Conservation (phyloP, 2,113 vertebrate genomes). For the Lampris incognitus region DNA sequence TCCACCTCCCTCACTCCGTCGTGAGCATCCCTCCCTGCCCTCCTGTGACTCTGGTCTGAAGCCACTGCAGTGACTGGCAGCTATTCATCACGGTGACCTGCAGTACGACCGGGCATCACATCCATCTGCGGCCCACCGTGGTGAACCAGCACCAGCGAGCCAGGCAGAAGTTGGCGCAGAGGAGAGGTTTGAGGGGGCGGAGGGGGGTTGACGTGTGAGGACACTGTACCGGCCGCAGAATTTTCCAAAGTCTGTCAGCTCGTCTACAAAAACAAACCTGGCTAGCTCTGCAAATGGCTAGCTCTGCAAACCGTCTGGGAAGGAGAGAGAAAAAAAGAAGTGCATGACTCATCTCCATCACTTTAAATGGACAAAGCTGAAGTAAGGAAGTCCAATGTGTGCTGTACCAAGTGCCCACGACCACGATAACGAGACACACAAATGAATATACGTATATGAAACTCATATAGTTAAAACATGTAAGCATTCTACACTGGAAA, state of each 20-base stretch:
- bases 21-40: background rate
- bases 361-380: slow-evolving; percentile 21
- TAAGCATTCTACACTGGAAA: slow-evolving; percentile 56
- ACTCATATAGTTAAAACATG: slow-evolving; percentile 38
- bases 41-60: background rate
- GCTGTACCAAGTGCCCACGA: slow-evolving; percentile 2
- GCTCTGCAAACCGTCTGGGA: background rate
- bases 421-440: background rate
- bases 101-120: background rate
- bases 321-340: background rate
- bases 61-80: background rate
- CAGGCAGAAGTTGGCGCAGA: background rate
- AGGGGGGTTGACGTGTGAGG: background rate
- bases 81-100: background rate
- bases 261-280: background rate
- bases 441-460: slow-evolving; percentile 29
- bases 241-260: slow-evolving; percentile 1
- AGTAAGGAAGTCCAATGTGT: background rate
- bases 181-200: background rate
- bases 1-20: background rate
- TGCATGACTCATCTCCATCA: background rate
- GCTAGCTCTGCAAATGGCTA: background rate
- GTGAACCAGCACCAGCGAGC: background rate
- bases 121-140: background rate
- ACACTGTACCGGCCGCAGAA: background rate